Conservation (phyloP, 2,888 invertebrate species). For the Phoenoteleia sp. region DNA sequence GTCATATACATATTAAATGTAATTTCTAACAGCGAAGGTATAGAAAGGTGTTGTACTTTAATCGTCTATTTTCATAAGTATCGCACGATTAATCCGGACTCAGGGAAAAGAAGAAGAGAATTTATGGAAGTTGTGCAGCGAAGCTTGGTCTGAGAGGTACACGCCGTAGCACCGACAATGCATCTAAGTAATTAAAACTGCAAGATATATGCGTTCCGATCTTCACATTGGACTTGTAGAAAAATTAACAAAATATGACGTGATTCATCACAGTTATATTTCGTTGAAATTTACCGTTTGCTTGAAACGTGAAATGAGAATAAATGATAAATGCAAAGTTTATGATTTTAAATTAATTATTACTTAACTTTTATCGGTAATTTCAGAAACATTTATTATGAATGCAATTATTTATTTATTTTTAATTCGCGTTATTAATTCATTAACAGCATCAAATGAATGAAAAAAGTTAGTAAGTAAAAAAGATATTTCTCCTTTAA, state of each 20-base stretch:
- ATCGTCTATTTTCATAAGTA: constrained; percentile 67
- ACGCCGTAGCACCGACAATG: constrained; percentile 43
- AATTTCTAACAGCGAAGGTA: constrained; percentile 31
- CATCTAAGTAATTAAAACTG: constrained; percentile 72
- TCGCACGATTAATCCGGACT: constrained; percentile 68
- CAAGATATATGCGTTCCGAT: constrained; percentile 66
- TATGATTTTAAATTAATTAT: background rate
- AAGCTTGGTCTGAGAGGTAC: constrained; percentile 42
- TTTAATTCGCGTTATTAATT: no score
- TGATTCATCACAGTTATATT: constrained; percentile 37
- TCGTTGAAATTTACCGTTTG: constrained; percentile 31
- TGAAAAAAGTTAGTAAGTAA: no score
- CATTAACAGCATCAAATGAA: no score
- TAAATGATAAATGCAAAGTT: constrained; percentile 27
- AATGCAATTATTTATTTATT: no score
- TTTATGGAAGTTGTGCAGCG: constrained; percentile 67
- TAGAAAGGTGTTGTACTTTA: constrained; percentile 46
- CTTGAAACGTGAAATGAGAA: constrained; percentile 13
- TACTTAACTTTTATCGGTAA: no score
- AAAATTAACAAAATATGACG: constrained; percentile 57
- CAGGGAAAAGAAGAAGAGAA: constrained; percentile 55
- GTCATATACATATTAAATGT: constrained; percentile 50
- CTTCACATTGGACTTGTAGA: constrained; percentile 34
- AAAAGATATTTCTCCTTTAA: no score
- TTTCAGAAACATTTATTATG: no score